Conservation (phyloP, 1,140 invertebrate species). For the Holcopasites calliopsidis region DNA sequence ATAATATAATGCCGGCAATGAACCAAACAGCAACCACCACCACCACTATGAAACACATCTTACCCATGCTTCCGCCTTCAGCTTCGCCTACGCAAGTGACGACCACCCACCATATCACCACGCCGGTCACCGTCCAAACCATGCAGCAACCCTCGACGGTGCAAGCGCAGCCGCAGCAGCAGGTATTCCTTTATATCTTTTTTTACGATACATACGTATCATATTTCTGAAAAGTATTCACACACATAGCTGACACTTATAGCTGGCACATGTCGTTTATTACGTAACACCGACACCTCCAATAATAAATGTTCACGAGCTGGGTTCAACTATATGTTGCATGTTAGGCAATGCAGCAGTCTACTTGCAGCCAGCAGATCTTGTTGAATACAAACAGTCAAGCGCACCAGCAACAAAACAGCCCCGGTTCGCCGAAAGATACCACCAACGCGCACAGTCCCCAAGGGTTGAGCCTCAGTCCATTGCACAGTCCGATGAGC, state of each 20-base stretch:
- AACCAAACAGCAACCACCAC: conserved; percentile 57
- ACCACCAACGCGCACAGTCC: conserved; percentile 71
- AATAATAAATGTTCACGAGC: conserved; percentile 12
- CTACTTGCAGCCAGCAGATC: conserved; percentile 60
- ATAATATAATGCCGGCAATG: conserved; percentile 62
- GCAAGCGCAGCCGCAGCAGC: conserved; percentile 76
- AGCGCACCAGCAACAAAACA: conserved; percentile 66
- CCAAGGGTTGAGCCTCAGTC: conserved; percentile 76
- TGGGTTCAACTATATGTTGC: conserved; percentile 4
- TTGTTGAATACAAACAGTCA: conserved; percentile 69
- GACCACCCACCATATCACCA: conserved; percentile 74
- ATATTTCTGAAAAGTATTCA: background rate
- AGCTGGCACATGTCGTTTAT: conserved; percentile 4
- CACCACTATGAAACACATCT: conserved; percentile 69
- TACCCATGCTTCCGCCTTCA: conserved; percentile 70
- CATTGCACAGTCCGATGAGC: conserved; percentile 78
- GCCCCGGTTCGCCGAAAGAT: conserved; percentile 76
- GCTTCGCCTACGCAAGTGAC: conserved; percentile 65
- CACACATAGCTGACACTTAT: background rate
- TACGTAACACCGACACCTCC: conserved; percentile 9
- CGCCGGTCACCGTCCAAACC: conserved; percentile 74
- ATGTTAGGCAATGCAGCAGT: conserved; percentile 64
- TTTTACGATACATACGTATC: background rate
- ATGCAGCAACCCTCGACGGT: conserved; percentile 73
- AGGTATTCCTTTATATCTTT: conserved; percentile 39